A percentile compares a stretch with the other conserved stretches of the same genome.
Conservation (phyloP, 1,140 invertebrate genomes). For the Drosophila sturtevanti region DNA sequence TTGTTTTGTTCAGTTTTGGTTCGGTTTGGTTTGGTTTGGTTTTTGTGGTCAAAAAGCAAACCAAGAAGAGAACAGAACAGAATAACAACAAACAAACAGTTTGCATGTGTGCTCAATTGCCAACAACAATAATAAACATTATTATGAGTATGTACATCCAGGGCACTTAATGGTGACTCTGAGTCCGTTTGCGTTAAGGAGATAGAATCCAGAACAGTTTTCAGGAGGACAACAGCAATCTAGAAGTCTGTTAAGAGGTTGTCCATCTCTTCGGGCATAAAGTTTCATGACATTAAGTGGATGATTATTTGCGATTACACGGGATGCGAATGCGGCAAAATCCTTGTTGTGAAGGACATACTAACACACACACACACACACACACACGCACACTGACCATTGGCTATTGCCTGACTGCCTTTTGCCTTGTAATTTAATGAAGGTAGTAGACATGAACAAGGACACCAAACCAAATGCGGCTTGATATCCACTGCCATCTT, state of each 20-base stretch:
- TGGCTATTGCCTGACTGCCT: conserved; percentile 36
- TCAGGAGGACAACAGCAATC: neutral
- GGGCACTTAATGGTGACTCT: conserved; percentile 59
- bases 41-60: conserved; percentile 10
- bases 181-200: conserved; percentile 29
- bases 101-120: conserved; percentile 57
- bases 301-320: conserved; percentile 81
- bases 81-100: conserved; percentile 33
- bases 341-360: conserved; percentile 73
- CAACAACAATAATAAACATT: conserved; percentile 74
- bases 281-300: conserved; percentile 78
- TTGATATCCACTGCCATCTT: conserved; percentile 27
- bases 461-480: conserved; percentile 17
- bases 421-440: conserved; percentile 65
- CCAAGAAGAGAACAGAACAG: conserved; percentile 23
- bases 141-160: conserved; percentile 57
- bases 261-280: conserved; percentile 62
- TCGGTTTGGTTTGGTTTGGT: conserved; percentile 8
- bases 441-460: conserved; percentile 41
- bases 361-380: conserved; percentile 29
- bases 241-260: conserved; percentile 36
- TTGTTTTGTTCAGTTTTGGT: neutral
- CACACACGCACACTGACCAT: neutral
- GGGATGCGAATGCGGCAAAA: conserved; percentile 54
- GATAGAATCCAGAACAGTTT: conserved; percentile 3